phyloP scores from a whole-genome alignment of 2,888 invertebrate genomes.

The Branchipolynoe longqiensis region DNA sequence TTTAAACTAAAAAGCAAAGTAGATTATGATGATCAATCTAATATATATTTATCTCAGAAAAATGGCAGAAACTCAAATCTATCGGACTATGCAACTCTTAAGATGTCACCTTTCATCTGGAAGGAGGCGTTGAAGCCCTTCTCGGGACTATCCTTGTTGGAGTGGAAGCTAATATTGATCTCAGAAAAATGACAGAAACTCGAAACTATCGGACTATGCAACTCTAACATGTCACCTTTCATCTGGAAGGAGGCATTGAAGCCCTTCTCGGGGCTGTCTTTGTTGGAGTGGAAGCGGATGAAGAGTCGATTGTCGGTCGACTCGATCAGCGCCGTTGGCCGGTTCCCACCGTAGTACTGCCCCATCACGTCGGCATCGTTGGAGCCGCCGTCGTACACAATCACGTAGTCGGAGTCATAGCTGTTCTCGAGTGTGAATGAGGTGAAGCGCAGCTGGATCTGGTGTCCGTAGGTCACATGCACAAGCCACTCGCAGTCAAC shows the following conservation, averaged over 20 bases:
- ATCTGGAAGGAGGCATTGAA: constrained; percentile 73
- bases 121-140: constrained; percentile 73
- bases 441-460: constrained; percentile 69
- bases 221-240: too few species aligned
- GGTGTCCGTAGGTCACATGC: constrained; percentile 61
- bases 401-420: constrained; percentile 68
- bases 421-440: constrained; percentile 63
- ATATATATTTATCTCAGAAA: too few species aligned
- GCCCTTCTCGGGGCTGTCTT: constrained; percentile 64
- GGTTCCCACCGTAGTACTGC: constrained; percentile 67
- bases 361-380: constrained; percentile 66
- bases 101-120: constrained; percentile 74
- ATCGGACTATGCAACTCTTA: too few species aligned
- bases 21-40: too few species aligned
- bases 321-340: constrained; percentile 68
- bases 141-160: constrained; percentile 64
- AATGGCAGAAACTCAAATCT: too few species aligned
- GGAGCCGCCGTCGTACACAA: constrained; percentile 72
- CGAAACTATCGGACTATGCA: too few species aligned
- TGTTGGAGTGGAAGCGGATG: constrained; percentile 69
- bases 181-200: too few species aligned
- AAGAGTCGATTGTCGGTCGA: constrained; percentile 70
- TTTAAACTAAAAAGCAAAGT: too few species aligned
- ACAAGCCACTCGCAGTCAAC: constrained; percentile 72
- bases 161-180: constrained; percentile 68